A percentile compares a stretch with the other conserved stretches of the same genome.
phyloP scores from a whole-genome alignment of 1,140 invertebrate genomes.

The Drosophila azteca region DNA sequence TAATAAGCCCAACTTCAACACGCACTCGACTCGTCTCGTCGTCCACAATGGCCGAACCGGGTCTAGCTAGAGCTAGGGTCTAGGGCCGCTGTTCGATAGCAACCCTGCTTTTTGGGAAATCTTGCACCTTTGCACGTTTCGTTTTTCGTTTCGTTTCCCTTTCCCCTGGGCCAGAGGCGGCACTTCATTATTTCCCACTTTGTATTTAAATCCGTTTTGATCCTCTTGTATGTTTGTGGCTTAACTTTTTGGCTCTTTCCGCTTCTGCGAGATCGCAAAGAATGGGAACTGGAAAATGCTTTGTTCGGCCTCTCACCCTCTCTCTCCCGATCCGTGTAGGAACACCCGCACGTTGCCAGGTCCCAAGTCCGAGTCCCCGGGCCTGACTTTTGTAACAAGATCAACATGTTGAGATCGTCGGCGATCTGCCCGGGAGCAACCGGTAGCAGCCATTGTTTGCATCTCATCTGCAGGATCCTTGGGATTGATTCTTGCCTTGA shows the following conservation, averaged over 20 bases:
- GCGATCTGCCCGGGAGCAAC: constrained; percentile 27
- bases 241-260: constrained; percentile 81
- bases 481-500: constrained; percentile 52
- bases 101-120: constrained; percentile 49
- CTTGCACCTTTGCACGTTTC: constrained; percentile 40
- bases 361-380: not conserved
- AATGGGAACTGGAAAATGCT: constrained; percentile 23
- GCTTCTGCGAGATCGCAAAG: constrained; percentile 46
- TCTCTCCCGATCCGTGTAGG: constrained; percentile 9
- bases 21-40: constrained; percentile 30
- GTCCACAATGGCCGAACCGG: not conserved
- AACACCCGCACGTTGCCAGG: constrained; percentile 61
- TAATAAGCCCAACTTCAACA: constrained; percentile 71
- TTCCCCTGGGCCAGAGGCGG: constrained; percentile 36
- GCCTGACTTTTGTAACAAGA: constrained; percentile 78
- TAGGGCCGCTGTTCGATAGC: not conserved
- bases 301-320: constrained; percentile 18
- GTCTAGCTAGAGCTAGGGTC: too few species aligned
- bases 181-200: constrained; percentile 81
- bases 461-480: constrained; percentile 52
- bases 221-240: constrained; percentile 82
- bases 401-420: constrained; percentile 64
- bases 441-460: constrained; percentile 41
- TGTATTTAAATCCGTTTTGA: constrained; percentile 81
- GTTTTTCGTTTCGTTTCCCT: constrained; percentile 20